Percentiles rank a stretch among this genome's conserved stretches.
phyloP scores from a whole-genome alignment of 2,797 vertebrate genomes.

The Melanotaenia maccullochi region DNA sequence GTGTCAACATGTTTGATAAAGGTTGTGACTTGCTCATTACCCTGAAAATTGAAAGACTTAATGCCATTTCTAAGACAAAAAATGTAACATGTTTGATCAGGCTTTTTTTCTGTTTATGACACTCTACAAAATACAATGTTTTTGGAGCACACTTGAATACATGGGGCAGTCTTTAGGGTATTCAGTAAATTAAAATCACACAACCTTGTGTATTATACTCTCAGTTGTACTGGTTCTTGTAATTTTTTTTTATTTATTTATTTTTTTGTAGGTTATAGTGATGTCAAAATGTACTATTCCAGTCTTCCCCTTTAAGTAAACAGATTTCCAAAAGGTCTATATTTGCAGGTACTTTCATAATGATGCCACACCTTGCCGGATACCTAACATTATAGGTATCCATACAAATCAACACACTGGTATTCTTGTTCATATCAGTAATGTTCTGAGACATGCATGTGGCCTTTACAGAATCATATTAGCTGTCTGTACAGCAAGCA shows the following conservation, averaged over 20 bases:
- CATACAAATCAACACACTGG: constrained; percentile 32
- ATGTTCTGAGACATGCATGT: constrained; percentile 76
- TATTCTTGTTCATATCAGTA: constrained; percentile 47
- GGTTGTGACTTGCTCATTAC: constrained; percentile 1
- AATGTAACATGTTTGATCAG: not conserved
- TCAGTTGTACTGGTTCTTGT: constrained; percentile 51
- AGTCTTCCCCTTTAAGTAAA: constrained; percentile 64
- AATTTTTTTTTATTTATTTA: constrained; percentile 17
- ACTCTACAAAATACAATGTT: constrained; percentile 1
- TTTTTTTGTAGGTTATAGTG: constrained; percentile 52
- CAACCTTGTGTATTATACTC: constrained; percentile 49
- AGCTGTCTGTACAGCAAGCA: constrained; percentile 72
- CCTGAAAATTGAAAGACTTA: not conserved
- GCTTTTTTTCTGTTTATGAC: constrained; percentile 7
- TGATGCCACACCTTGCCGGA: constrained; percentile 41
- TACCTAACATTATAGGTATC: constrained; percentile 38
- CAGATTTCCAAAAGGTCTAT: constrained; percentile 54
- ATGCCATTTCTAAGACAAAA: not conserved
- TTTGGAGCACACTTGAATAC: constrained; percentile 9
- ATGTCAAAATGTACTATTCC: constrained; percentile 64
- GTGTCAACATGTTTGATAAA: constrained; percentile 10
- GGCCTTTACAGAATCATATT: constrained; percentile 76
- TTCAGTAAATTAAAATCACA: constrained; percentile 21
- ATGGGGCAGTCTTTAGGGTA: constrained; percentile 34
- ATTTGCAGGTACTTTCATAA: constrained; percentile 71